Evolutionary conservation across 1,140 invertebrate species (phyloP), one percentile per base, ranked within the genome.

Genomic region (Penaeus chinensis): DNA sequence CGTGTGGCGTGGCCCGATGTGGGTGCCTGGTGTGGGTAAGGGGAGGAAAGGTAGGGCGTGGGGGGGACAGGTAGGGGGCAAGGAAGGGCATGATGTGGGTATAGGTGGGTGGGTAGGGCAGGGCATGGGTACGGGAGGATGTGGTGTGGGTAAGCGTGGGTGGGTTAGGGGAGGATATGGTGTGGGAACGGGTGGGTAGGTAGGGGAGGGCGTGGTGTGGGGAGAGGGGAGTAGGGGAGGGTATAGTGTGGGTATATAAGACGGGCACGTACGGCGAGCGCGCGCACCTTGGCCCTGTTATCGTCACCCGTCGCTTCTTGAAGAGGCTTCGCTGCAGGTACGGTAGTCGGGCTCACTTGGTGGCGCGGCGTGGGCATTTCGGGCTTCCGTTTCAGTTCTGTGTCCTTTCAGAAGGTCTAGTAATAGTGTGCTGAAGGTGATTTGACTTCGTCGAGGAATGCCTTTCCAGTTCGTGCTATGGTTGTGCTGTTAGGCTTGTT

Each of bases 201-300:
- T 42, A 54, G 10, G 54, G 54, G 54, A 54, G 54, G 54, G 27
- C 1, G 84, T 85, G 74, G 84, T 84, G 69, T 11, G 37, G 27
- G 69, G 2, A 47, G 18, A 42, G 82, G 37, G 37, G 61, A 65
- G 82, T 85, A 76, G 22, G 42, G 71, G 76, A n/a, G 84, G 84
- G 61, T 47, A 65, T 85, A 71, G 22, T 37, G 71, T 61, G 22
- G 84, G 84, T 85, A 85, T 85, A 85, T 79, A 85, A 85, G 60
- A 47, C 24, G 74, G 61, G 61, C 22, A 62, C 60, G 22, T n/a
- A 76, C 10, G 84, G 61, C 27, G 74, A 8, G 16, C 84, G 47
- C 60, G 37, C 24, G 32, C 82, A 79, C 76, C 76, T 65, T 71
- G 22, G 61, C 4, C 61, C 74, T 62, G 61, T 37, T 24, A 71